Evolutionary conservation across 2,888 invertebrate genomes (phyloP).

Genomic region (Tachina fera): DNA sequence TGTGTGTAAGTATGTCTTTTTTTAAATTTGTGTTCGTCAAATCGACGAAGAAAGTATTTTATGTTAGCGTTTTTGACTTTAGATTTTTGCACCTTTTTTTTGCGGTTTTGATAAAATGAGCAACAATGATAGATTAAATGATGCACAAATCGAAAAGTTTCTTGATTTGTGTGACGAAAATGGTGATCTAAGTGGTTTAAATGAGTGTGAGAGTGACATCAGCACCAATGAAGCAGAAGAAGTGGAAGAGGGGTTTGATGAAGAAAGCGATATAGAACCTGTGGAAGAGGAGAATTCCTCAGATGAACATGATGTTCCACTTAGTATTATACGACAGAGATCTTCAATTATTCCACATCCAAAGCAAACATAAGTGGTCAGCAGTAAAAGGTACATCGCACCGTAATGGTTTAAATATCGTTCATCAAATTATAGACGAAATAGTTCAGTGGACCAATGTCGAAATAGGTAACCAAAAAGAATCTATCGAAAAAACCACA

Average conservation of each 20-base stretch:
- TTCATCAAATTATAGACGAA: constrained; percentile 21
- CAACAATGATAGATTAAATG: not conserved
- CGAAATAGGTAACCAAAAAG: no score
- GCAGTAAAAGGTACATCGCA: constrained; percentile 35
- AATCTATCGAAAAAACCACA: no score
- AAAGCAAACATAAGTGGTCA: constrained; percentile 31
- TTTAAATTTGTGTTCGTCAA: constrained; percentile 2
- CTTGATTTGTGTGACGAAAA: constrained; percentile 3
- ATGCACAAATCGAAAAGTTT: not conserved
- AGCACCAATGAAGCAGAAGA: not conserved
- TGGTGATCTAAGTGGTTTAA: not conserved
- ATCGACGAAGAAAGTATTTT: constrained; percentile 1
- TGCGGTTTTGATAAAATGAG: not conserved
- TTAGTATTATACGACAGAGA: not conserved
- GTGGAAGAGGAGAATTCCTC: not conserved
- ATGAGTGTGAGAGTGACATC: not conserved
- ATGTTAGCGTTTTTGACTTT: not conserved
- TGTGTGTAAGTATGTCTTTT: not conserved
- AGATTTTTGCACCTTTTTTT: not conserved
- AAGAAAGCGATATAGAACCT: not conserved
- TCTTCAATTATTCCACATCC: not conserved
- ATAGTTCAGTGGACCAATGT: no score
- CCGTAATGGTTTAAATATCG: constrained; percentile 45
- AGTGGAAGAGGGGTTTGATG: not conserved
- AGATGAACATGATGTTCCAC: not conserved